Evolutionary conservation across 2,113 vertebrate species (phyloP), one percentile per base, ranked within the genome.

Genomic region (Pelodiscus sinensis): DNA sequence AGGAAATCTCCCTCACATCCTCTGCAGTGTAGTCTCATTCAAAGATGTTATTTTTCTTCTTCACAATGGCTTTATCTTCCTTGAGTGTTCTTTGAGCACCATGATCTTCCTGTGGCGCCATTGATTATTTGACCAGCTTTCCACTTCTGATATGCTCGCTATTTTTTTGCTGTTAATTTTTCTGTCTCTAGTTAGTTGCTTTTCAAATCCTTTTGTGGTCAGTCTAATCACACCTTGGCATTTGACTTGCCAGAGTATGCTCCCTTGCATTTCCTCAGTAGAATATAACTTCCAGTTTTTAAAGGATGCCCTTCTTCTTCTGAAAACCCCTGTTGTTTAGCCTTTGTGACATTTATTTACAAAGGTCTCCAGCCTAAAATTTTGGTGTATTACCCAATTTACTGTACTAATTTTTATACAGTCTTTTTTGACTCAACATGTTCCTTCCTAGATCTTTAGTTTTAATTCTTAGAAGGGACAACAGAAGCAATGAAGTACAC

Each of bases 351-450:
- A 44, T 95, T 94, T 92, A 65, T 95, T 88, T 90, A 90, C 79
- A 94, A 92, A 97, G 88, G 94, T 88, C 56, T 95, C 92, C 95
- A 93, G 96, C 94, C 94, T 96, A 93, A 81, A 94, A 96, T 95
- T 96, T 96, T 97, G 96, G 95, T 94, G 96, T 95, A 97, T 96
- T 96, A 95, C 44, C 84, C 96, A 95, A 95, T 65, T 15, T 65
- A 8, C 27, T 65, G 27, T 31, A 31, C 14, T 29, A 29, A 65
- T 65, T 65, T 62, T 97, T 96, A 90, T 95, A 93, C 95, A 97
- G 91, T 96, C 96, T 96, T 95, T 96, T 96, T 96, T 97, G 96
- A 97, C 96, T 96, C 95, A 94, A 96, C 94, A 93, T 96, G 94
- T 97, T 96, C 95, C 96, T 94, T 94, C 2, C 91, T 93, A 95